Evolutionary conservation across 2,797 vertebrate genomes (phyloP), one percentile per base, ranked within the genome.

Genomic region (Hydrophis major): DNA sequence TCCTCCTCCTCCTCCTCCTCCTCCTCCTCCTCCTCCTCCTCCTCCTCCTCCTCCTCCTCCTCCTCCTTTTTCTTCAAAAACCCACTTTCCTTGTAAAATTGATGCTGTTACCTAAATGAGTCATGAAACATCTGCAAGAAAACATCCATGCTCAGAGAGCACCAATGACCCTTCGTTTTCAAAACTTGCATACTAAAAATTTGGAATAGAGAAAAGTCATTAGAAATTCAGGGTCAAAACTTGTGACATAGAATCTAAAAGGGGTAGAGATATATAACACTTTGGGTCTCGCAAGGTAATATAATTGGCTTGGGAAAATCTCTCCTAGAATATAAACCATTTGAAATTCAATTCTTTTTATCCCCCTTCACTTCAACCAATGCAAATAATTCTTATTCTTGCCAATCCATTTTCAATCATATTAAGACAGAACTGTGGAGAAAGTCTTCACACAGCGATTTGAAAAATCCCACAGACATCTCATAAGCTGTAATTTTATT

Each of bases 321-420:
- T 60, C 4, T n/a, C 18, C 47, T 59, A 63, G 88, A 89, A 90
- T 32, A 89, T 50, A 89, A 32, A 88, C 95, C 6, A 2, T 3
- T 8, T 69, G 56, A 11, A 83, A 25, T 57, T 0, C 0, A 28
- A 1, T 13, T 12, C 12, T 28, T 12, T 25, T 60, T 20, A n/a
- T 4, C n/a, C 18, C 0, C 0, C 0, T 56, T 87, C 42, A 66
- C 28, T 86, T 69, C 92, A 42, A 86, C 94, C 86, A 92, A 66
- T 42, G 42, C 94, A 0, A 42, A 4, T 91, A 61, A 69, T 93
- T 74, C 0, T 78, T 86, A 94, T 20, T 93, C 91, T 25, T 88
- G 8, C 53, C 56, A 96, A 87, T 53, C 87, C 11, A 53, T 50
- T 89, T 93, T 11, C 27, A 90, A 93, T 93, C 27, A 89, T 90